Conservation (phyloP, 2,888 invertebrate genomes). For the Nemotelus pantherinus region DNA sequence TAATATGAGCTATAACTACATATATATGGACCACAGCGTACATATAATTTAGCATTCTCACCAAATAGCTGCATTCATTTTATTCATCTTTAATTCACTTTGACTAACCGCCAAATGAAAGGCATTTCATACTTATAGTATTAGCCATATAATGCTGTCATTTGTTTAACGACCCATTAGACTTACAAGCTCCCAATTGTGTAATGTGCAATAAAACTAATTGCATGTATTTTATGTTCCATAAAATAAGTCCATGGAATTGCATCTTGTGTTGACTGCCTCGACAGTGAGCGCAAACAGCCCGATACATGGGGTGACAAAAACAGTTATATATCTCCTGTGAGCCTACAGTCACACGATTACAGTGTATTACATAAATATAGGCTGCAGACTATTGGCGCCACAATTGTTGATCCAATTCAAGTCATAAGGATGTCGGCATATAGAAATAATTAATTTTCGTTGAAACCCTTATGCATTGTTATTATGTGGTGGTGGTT, state of each 20-base stretch:
- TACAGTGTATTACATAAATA: not conserved
- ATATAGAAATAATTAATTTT: constrained; percentile 19
- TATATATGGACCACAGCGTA: too few species aligned
- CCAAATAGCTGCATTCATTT: too few species aligned
- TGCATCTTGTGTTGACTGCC: not conserved
- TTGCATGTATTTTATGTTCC: constrained; percentile 35
- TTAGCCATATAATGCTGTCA: constrained; percentile 8
- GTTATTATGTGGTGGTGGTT: not conserved
- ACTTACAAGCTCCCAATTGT: not conserved
- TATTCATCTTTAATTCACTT: not conserved
- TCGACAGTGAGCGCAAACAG: not conserved
- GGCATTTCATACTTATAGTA: not conserved
- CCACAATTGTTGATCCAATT: constrained; percentile 10
- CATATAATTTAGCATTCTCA: too few species aligned
- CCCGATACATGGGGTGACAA: not conserved
- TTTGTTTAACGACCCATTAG: constrained; percentile 6
- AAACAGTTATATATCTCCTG: not conserved
- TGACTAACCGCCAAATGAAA: not conserved
- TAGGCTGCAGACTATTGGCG: constrained; percentile 10
- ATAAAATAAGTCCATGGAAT: constrained; percentile 1
- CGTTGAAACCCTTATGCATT: not conserved
- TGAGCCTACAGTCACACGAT: not conserved
- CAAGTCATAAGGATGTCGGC: not conserved
- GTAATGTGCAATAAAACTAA: constrained; percentile 29
- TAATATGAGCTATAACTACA: too few species aligned